Conservation (phyloP, 2,113 vertebrate genomes). For the Varanus komodoensis region DNA sequence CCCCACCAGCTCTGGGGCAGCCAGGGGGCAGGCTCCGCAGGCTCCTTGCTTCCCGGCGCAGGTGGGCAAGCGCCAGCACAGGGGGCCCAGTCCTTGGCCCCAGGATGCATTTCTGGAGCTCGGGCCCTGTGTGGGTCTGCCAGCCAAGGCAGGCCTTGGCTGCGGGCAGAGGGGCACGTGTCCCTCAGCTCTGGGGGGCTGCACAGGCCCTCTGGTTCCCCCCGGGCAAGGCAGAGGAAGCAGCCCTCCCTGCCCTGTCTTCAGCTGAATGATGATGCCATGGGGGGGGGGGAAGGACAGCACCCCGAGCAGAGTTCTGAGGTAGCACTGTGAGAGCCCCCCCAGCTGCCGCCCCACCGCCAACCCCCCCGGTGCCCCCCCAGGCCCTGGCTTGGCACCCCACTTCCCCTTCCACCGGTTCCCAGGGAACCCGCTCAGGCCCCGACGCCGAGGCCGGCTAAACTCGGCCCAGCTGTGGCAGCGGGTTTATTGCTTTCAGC, state of each 20-base stretch:
- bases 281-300: background rate
- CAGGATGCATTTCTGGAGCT: background rate
- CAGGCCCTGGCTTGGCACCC: background rate
- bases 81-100: background rate
- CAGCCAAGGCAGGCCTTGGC: background rate
- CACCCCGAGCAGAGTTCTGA: background rate
- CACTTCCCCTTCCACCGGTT: slow-evolving; percentile 68
- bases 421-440: slow-evolving; percentile 72
- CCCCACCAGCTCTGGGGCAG: slow-evolving; percentile 7
- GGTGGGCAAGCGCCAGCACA: background rate
- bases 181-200: too few species aligned
- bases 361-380: background rate
- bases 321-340: background rate
- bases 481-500: slow-evolving; percentile 99
- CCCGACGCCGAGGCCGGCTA: slow-evolving; percentile 81
- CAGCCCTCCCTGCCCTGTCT: background rate
- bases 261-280: slow-evolving; percentile 1
- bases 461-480: slow-evolving; percentile 98
- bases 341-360: too few species aligned
- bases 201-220: background rate
- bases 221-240: too few species aligned
- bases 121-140: background rate
- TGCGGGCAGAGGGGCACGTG: background rate
- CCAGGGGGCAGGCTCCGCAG: background rate
- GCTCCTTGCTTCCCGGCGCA: background rate